Evolutionary conservation across 53 echinoderm and acorn worm species (phyloP), one percentile per base, ranked within the genome.

Genomic region (Echinarachnius parma): DNA sequence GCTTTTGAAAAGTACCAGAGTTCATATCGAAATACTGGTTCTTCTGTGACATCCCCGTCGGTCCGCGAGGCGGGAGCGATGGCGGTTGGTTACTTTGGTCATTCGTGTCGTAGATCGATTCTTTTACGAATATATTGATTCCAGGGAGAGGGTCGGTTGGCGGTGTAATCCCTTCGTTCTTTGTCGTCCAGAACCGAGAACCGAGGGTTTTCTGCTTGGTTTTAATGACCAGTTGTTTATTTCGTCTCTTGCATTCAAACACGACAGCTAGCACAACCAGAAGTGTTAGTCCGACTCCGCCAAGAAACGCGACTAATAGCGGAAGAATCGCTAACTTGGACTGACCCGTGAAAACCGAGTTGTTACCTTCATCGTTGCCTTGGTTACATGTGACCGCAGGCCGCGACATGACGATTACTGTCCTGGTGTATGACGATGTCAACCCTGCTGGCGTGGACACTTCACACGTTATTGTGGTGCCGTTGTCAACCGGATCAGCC

Each of bases 21-120:
- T 72, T 31, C 74, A 72, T 72, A 37, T 72, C 74, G 42, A 56
- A 72, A 56, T 72, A 72, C 44, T 72, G 56, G 39, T 72, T 72
- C 25, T 56, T 72, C 57, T 72, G 55, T 23, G n/a, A n/a, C n/a
- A n/a, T n/a, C n/a, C n/a, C n/a, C n/a, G n/a, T n/a, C n/a, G 10
- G 10, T 7, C 13, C 35, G 36, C 4, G 15, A n/a, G 25, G 35
- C 9, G 39, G 57, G 18, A 16, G 31, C 18, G 21, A 34, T 10
- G 50, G 53, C 9, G 31, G 21, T 30, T 72, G 35, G n/a, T 34
- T 35, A 3, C 39, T 28, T 19, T 72, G 36, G 18, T 57, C 56
- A 28, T 29, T 55, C 14, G 42, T 72, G 16, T 36, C 46, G 44
- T 56, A 54, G 14, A 55, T 57, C 3, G 56, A 26, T 16, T 72